phyloP scores from a whole-genome alignment of 2,888 invertebrate species.

The Sinelater perroti region DNA sequence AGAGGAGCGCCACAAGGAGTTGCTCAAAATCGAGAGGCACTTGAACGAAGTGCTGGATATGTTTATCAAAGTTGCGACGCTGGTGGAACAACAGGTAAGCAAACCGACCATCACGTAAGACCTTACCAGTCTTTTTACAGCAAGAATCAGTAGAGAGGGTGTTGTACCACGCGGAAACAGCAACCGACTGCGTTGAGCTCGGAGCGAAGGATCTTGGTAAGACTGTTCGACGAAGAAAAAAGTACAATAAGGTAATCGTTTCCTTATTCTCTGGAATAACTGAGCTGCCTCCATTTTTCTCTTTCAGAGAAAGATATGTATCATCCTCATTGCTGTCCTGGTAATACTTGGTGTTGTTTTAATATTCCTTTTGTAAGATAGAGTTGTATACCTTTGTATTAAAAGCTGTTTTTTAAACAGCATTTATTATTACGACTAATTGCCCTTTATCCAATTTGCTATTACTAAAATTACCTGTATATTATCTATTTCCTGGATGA shows the following conservation, averaged over 20 bases:
- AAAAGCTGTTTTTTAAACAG: no score
- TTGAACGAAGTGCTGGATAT: constrained; percentile 81
- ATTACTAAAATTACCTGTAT: no score
- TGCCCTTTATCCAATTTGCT: no score
- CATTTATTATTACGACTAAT: no score
- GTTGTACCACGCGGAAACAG: constrained; percentile 71
- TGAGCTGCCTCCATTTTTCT: no score
- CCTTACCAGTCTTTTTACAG: constrained; percentile 57
- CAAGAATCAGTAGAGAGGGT: constrained; percentile 73
- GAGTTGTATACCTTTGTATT: no score
- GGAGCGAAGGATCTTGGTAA: constrained; percentile 66
- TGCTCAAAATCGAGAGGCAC: constrained; percentile 82
- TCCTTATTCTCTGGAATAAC: no score
- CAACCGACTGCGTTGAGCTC: constrained; percentile 67
- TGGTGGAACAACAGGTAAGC: constrained; percentile 77
- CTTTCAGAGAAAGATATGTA: constrained; percentile 61
- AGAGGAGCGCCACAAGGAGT: constrained; percentile 82
- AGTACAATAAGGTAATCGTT: constrained; percentile 66
- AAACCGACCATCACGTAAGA: neutral
- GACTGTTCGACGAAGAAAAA: constrained; percentile 63
- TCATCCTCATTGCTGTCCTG: constrained; percentile 51
- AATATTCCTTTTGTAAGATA: constrained; percentile 48
- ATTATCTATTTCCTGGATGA: no score
- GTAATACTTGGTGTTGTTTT: constrained; percentile 55
- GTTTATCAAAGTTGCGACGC: constrained; percentile 83